Conservation (phyloP, 2,797 vertebrate genomes). For the Anguilla anguilla region DNA sequence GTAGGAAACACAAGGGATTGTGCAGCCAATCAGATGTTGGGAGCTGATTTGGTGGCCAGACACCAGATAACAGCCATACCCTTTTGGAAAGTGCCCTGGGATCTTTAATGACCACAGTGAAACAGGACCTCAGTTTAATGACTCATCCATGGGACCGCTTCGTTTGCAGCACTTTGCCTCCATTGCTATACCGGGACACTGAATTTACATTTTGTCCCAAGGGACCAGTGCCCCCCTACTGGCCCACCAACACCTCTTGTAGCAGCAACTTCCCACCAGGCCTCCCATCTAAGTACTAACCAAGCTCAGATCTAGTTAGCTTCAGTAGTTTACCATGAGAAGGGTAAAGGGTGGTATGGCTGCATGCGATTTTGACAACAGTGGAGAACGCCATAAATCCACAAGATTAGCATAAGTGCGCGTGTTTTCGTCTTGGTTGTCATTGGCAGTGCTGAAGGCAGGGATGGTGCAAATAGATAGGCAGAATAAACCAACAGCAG, state of each 20-base stretch:
- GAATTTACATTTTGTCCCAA: too few species aligned
- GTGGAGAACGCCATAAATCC: neutral
- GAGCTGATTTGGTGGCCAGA: neutral
- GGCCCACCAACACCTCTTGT: neutral
- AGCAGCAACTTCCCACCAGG: neutral
- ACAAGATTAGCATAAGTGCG: neutral
- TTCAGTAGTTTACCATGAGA: neutral
- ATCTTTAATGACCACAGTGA: too few species aligned
- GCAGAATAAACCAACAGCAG: neutral
- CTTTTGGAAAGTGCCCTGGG: neutral
- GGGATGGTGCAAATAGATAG: neutral
- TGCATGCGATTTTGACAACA: neutral
- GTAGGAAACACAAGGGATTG: neutral
- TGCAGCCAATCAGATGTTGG: neutral
- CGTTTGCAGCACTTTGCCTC: neutral
- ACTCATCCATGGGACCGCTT: neutral
- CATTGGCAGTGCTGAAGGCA: neutral
- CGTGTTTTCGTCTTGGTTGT: neutral
- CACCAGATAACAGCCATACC: neutral
- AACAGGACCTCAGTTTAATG: neutral
- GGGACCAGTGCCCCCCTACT: neutral
- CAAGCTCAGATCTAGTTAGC: neutral
- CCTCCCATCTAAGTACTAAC: neutral
- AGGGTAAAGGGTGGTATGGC: neutral
- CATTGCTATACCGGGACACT: too few species aligned